These are phyloP conservation scores for Ardeotis arabs DNA, from an alignment of 2,113 vertebrate species.

Conservation along the genomic window DNA sequence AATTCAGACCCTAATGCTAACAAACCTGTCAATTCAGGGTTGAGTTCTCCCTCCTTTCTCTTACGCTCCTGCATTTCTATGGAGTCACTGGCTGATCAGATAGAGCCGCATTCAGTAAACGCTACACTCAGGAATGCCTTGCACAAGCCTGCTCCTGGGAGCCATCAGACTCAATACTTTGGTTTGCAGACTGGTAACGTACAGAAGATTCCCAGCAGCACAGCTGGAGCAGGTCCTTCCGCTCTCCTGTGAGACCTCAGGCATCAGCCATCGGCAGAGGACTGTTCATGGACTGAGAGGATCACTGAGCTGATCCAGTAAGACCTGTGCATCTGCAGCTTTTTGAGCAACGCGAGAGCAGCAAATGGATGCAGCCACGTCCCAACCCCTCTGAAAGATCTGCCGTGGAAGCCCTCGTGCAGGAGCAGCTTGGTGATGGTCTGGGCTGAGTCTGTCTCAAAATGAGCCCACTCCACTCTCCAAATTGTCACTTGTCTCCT, in stretches of 20 bases:
- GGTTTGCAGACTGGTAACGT: not conserved
- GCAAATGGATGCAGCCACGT: not conserved
- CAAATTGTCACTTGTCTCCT: fast-evolving
- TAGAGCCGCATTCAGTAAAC: not conserved
- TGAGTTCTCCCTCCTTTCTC: not conserved
- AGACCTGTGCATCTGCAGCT: not conserved
- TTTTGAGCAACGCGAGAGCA: not conserved
- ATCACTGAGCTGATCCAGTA: not conserved
- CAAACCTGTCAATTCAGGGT: not conserved
- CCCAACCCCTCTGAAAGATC: fast-evolving
- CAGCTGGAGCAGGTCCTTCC: not conserved
- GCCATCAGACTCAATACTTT: not conserved
- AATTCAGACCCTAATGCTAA: not conserved
- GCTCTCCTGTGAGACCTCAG: not conserved
- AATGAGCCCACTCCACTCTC: not conserved
- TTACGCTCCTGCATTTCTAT: not conserved
- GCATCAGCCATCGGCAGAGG: fast-evolving
- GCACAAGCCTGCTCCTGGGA: not conserved
- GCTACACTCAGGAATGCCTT: fast-evolving
- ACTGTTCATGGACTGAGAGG: not conserved
- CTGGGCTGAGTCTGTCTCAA: not conserved
- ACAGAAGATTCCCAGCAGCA: not conserved
- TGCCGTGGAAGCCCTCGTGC: not conserved
- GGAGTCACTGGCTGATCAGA: not conserved
- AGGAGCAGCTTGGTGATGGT: not conserved